phyloP scores from a whole-genome alignment of 2,113 vertebrate species.

The Grantiella picta region DNA sequence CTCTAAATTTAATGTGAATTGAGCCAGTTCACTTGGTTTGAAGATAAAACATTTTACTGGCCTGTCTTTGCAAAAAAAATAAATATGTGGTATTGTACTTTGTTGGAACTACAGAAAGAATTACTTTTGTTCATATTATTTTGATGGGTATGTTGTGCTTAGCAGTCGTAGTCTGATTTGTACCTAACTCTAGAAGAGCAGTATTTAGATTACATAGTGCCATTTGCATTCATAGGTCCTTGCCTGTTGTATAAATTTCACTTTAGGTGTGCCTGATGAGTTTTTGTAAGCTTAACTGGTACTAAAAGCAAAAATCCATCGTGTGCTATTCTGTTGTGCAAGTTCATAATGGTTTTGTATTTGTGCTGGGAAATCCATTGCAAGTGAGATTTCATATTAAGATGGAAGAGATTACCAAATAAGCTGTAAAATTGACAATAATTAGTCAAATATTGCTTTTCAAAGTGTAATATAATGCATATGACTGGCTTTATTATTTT shows the following conservation, averaged over 20 bases:
- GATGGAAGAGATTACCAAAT: conserved; percentile 49
- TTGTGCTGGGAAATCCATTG: background rate
- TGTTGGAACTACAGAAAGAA: background rate
- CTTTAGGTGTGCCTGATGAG: background rate
- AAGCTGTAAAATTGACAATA: conserved; percentile 33
- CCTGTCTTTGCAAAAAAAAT: background rate
- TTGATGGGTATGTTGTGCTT: background rate
- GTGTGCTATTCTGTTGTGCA: background rate
- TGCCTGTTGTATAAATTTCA: conserved; percentile 52
- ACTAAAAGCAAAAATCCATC: background rate
- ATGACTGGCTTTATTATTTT: background rate
- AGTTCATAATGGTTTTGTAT: background rate
- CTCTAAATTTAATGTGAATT: conserved; percentile 39
- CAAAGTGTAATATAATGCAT: background rate
- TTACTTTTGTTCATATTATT: background rate
- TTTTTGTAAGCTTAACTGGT: background rate
- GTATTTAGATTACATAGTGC: background rate
- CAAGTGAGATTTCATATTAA: background rate
- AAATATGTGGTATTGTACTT: background rate
- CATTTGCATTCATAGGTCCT: background rate
- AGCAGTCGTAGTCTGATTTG: background rate
- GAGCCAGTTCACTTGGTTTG: conserved; percentile 53
- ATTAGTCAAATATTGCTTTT: background rate
- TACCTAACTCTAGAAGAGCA: background rate
- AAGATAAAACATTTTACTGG: background rate